Evolutionary conservation across 2,888 invertebrate species (phyloP).

Genomic region (Philhelius pedissequus): DNA sequence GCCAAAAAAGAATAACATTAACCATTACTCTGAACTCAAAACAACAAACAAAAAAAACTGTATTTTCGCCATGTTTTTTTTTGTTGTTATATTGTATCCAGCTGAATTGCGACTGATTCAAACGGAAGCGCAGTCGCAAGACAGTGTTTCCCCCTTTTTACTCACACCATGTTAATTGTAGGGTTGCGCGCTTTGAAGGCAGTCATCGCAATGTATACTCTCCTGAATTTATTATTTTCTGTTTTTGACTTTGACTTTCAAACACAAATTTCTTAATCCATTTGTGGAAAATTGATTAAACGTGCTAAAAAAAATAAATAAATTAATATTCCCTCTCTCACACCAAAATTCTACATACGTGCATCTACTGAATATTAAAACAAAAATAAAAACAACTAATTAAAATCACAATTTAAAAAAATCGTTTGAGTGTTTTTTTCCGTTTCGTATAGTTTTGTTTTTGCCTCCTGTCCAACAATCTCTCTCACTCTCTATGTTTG

Average conservation of each 20-base stretch:
- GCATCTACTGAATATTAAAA: slow-evolving; percentile 28
- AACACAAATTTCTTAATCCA: slow-evolving; percentile 27
- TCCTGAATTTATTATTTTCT: neutral
- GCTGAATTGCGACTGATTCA: slow-evolving; percentile 42
- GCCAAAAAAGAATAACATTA: slow-evolving; percentile 5
- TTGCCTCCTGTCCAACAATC: slow-evolving; percentile 23
- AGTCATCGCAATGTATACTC: slow-evolving; percentile 6
- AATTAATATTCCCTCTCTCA: slow-evolving; percentile 45
- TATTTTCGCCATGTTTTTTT: slow-evolving; percentile 6
- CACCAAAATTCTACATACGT: slow-evolving; percentile 33
- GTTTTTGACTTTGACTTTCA: slow-evolving; percentile 9
- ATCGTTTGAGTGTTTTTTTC: slow-evolving; percentile 47
- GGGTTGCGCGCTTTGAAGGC: slow-evolving; percentile 44
- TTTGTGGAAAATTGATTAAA: slow-evolving; percentile 54
- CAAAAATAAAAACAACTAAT: neutral
- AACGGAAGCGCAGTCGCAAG: slow-evolving; percentile 67
- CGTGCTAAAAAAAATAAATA: slow-evolving; percentile 19
- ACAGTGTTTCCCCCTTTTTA: slow-evolving; percentile 20
- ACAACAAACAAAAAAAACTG: neutral
- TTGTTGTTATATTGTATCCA: slow-evolving; percentile 43
- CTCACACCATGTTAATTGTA: slow-evolving; percentile 52
- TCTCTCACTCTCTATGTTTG: neutral
- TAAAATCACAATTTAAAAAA: slow-evolving; percentile 18
- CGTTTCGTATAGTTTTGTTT: slow-evolving; percentile 42
- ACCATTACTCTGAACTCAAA: neutral